These are phyloP conservation scores for Saimiri boliviensis DNA, from an alignment of 2,113 vertebrate species.

Conservation along the genomic window DNA sequence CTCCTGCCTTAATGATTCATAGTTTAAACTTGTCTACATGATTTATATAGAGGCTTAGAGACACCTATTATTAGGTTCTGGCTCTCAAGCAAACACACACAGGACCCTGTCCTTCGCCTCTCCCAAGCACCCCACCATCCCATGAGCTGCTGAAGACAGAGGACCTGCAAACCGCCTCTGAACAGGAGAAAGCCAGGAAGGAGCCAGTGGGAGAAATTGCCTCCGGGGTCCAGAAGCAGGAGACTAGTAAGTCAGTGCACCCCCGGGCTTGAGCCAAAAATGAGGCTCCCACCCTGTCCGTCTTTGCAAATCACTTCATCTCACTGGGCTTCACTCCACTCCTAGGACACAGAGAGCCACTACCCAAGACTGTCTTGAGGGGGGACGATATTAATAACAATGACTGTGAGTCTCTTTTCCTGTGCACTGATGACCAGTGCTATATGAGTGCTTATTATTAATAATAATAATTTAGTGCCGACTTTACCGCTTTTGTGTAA, in stretches of 20 bases:
- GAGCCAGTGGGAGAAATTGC: background rate
- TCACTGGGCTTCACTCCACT: background rate
- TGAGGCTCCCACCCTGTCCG: fast-evolving
- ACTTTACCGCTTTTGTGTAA: constrained; percentile 76
- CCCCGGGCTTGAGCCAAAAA: background rate
- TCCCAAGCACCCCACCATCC: background rate
- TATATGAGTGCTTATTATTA: constrained; percentile 60
- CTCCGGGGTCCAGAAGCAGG: background rate
- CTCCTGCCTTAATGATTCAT: constrained; percentile 29
- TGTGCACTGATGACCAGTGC: constrained; percentile 1
- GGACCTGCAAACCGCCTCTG: background rate
- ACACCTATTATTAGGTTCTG: background rate
- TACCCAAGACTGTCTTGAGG: background rate
- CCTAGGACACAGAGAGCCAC: background rate
- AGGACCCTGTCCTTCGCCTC: background rate
- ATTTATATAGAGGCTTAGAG: constrained; percentile 39
- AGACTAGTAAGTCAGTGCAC: fast-evolving
- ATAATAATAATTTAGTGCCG: constrained; percentile 76
- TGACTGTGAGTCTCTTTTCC: background rate
- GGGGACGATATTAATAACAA: background rate
- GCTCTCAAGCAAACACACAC: background rate
- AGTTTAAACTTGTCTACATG: constrained; percentile 56
- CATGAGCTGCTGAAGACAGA: fast-evolving
- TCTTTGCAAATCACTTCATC: background rate
- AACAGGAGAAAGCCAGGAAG: background rate